Conservation (phyloP, 2,113 vertebrate species). For the Lepus americanus region DNA sequence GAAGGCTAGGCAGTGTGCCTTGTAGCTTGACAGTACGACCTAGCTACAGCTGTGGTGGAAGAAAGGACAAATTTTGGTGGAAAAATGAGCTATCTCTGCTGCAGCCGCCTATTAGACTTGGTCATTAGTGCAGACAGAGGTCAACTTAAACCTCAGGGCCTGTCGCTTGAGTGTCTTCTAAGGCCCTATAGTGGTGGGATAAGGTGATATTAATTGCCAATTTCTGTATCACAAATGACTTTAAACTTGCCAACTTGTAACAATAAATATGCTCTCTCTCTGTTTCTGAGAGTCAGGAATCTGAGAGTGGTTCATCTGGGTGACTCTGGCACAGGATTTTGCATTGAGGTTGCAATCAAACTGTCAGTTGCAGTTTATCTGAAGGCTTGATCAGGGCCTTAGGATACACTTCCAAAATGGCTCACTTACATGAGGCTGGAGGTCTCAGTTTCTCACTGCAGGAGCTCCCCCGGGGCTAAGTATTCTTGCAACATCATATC, state of each 20-base stretch:
- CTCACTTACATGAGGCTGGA: neutral
- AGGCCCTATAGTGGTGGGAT: neutral
- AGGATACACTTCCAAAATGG: neutral
- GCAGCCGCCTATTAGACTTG: neutral
- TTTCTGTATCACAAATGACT: conserved; percentile 7
- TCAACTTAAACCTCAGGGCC: neutral
- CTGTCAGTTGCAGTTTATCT: neutral
- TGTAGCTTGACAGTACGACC: neutral
- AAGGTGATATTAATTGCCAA: neutral
- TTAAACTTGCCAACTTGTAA: neutral
- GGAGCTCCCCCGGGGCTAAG: neutral
- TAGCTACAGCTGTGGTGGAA: neutral
- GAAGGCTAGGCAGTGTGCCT: neutral
- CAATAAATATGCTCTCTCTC: neutral
- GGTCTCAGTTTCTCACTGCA: neutral
- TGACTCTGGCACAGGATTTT: neutral
- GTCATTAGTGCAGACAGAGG: neutral
- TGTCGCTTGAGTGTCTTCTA: conserved; percentile 8
- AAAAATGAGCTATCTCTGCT: neutral
- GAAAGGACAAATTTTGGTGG: neutral
- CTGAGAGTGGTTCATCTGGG: neutral
- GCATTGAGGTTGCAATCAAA: neutral
- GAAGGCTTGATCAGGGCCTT: conserved; percentile 1
- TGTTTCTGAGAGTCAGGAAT: neutral
- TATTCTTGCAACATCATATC: neutral